phyloP scores from a whole-genome alignment of 2,888 invertebrate genomes.

The Pammene aurita region DNA sequence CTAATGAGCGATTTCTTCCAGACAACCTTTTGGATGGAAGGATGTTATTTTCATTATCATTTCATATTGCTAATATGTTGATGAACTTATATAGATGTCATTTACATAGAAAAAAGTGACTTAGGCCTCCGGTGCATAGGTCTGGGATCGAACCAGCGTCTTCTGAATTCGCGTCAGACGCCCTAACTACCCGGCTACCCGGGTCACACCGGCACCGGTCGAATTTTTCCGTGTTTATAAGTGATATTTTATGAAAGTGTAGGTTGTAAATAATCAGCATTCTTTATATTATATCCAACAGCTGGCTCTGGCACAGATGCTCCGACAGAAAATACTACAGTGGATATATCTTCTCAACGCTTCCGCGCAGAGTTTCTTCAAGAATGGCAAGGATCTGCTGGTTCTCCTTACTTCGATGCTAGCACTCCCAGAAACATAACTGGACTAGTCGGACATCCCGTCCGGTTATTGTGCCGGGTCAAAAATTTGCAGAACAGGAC shows the following conservation, averaged over 20 bases:
- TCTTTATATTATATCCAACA: constrained; percentile 45
- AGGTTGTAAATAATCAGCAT: not conserved
- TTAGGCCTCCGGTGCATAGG: too few species aligned
- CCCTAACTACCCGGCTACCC: too few species aligned
- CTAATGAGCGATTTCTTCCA: too few species aligned
- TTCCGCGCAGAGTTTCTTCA: constrained; percentile 77
- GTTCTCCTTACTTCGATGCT: constrained; percentile 90
- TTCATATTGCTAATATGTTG: too few species aligned
- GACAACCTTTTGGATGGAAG: too few species aligned
- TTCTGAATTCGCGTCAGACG: too few species aligned
- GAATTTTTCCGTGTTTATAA: too few species aligned
- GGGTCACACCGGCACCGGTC: too few species aligned
- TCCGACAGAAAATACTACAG: constrained; percentile 80
- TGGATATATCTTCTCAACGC: constrained; percentile 72
- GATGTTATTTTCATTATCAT: too few species aligned
- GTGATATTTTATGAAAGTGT: not conserved
- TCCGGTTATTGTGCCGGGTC: constrained; percentile 91
- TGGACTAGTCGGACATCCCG: constrained; percentile 93
- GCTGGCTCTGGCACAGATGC: constrained; percentile 84
- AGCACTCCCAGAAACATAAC: constrained; percentile 91
- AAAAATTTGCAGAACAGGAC: constrained; percentile 94
- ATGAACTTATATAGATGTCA: too few species aligned
- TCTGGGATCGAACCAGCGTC: too few species aligned
- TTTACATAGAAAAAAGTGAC: too few species aligned
- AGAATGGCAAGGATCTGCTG: constrained; percentile 74